Base-by-base conservation (phyloP, 1,140 invertebrate genomes). In the Antheraea mylitta region DNA sequence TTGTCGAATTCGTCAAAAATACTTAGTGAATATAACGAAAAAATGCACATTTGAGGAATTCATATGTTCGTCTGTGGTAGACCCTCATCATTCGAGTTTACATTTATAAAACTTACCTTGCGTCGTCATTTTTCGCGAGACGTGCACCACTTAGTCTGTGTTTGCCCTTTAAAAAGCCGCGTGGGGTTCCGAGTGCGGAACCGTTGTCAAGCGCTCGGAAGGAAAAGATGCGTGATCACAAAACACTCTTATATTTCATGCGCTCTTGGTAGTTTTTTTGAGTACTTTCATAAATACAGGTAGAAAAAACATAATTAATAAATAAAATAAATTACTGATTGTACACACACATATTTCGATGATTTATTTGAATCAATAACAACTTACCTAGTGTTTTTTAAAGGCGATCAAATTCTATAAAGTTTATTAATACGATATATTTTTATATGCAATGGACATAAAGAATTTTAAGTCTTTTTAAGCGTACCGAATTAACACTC, bases 141-240 rank as follows among this genome's bases (percentile, higher is more conserved):
- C 30, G 63, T 45, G 63, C 63, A 42, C 36, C 62, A 64, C 63
- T 64, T 45, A 42, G 16, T 18, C 10, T 38, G 38, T 64, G 63
- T 64, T 45, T 64, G 63, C 38, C 38, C 63, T 45, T 16, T 64
- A 45, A 42, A 64, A 45, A 64, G 63, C 63, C 18, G 37, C 38
- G 30, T n/a, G 36, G 63, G 63, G 30, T 45, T 42, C 18, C 11
- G 63, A 64, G 37, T 53, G 11, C 9, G 62, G 3, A 18, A 64
- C 11, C 62, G 13, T 18, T 64, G 62, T 64, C 10, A 64, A 30
- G 18, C 38, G 38, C n/a, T 18, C 37, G 13, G 19, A 42, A 18
- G 37, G n/a, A n/a, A 64, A 22, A 9, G 10, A 18, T 64, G 62
- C 22, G 62, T n/a, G 62, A 30, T 11, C n/a, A 64, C 37, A 18